Conservation (phyloP, 1,140 invertebrate genomes). For the Hylaeus volcanicus region DNA sequence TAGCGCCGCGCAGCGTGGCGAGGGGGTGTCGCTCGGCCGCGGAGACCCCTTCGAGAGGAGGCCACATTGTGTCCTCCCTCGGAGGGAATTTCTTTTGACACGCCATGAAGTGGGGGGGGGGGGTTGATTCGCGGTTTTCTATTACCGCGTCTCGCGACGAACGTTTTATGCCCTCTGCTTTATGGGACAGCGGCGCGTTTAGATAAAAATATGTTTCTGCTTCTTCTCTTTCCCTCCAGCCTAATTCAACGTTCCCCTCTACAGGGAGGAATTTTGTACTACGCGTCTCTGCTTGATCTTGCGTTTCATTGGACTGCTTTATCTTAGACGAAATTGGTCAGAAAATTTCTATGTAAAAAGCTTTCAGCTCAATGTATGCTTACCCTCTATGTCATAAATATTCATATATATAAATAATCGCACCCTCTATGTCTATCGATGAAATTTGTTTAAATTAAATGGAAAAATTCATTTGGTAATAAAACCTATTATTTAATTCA, state of each 20-base stretch:
- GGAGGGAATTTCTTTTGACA: slow-evolving; percentile 21
- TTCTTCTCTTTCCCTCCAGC: too few relatives aligned
- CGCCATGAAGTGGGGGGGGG: not conserved
- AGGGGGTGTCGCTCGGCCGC: not conserved
- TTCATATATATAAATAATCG: too few relatives aligned
- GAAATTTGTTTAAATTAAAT: too few relatives aligned
- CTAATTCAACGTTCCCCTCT: not conserved
- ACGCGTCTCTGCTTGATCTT: not conserved
- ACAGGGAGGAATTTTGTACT: not conserved
- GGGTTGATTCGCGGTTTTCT: slow-evolving; percentile 9
- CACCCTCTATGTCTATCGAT: too few relatives aligned
- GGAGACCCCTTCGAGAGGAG: slow-evolving; percentile 33
- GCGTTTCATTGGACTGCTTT: too few relatives aligned
- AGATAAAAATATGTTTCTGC: slow-evolving; percentile 19
- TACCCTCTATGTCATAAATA: too few relatives aligned
- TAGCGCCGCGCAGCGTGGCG: slow-evolving; percentile 2
- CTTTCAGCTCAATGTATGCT: too few relatives aligned
- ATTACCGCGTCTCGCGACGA: slow-evolving; percentile 2
- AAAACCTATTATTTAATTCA: too few relatives aligned
- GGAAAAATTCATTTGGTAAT: too few relatives aligned
- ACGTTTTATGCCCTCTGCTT: slow-evolving; percentile 11
- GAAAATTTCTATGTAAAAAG: too few relatives aligned
- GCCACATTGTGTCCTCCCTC: slow-evolving; percentile 26
- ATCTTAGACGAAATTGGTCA: too few relatives aligned
- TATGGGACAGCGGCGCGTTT: not conserved